These are phyloP conservation scores for Rhinolophus sinicus DNA, from an alignment of 2,113 vertebrate species.

Conservation along the genomic window DNA sequence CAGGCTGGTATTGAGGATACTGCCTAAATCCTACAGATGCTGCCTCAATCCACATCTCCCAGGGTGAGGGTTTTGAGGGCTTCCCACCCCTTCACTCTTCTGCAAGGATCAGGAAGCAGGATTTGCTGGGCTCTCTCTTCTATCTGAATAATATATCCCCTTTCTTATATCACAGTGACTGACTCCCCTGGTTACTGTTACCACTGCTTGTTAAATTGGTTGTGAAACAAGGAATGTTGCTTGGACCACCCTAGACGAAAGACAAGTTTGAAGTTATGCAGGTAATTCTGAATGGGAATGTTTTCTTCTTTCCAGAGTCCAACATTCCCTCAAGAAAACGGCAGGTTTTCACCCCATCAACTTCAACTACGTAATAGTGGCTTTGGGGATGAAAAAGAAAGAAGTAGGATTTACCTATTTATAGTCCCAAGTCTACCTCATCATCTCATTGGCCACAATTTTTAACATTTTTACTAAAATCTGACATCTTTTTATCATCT, in stretches of 20 bases:
- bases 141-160: background rate
- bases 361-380: background rate
- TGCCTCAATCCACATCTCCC: background rate
- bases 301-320: background rate
- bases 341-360: background rate
- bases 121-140: background rate
- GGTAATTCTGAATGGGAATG: background rate
- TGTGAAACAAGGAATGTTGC: background rate
- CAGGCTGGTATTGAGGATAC: background rate
- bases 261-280: background rate
- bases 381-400: too few relatives aligned
- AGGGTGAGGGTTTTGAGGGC: background rate
- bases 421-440: too few relatives aligned
- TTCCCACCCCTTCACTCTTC: background rate
- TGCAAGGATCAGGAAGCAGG: background rate
- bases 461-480: background rate
- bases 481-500: background rate
- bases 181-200: fast-evolving
- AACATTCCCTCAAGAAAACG: background rate
- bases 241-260: background rate
- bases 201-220: background rate
- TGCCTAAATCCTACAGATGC: background rate
- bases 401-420: background rate
- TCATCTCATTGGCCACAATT: background rate
- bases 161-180: background rate